These are phyloP conservation scores for Alcedo quadribrachys DNA, from an alignment of 2,797 vertebrate species.

Conservation along the genomic window DNA sequence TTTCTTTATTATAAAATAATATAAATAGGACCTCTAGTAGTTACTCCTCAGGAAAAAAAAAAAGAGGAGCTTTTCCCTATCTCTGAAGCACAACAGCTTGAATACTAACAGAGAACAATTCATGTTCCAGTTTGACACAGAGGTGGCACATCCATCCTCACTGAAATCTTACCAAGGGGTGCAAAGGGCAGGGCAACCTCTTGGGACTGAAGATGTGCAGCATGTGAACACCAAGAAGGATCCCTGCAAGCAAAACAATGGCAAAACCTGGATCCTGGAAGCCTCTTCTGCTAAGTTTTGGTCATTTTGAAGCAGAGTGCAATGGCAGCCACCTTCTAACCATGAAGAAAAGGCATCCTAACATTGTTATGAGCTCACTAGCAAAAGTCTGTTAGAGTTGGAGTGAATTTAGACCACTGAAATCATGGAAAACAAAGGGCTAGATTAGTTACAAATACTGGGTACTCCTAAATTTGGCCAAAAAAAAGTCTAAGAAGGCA, in stretches of 20 bases:
- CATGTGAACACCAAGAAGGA: conserved; percentile 20
- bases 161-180: conserved; percentile 75
- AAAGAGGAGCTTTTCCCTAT: background rate
- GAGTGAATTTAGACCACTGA: background rate
- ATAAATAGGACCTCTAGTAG: background rate
- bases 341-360: background rate
- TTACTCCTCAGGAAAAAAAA: background rate
- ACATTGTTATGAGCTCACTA: background rate
- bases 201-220: conserved; percentile 58
- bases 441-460: background rate
- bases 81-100: background rate
- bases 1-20: background rate
- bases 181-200: conserved; percentile 21
- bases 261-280: background rate
- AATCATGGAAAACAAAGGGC: background rate
- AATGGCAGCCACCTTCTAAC: background rate
- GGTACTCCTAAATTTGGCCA: background rate
- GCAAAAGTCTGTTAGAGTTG: background rate
- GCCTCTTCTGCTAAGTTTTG: background rate
- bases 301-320: background rate
- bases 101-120: background rate
- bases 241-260: conserved; percentile 73
- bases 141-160: background rate
- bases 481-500: background rate
- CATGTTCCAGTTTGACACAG: background rate